These are phyloP conservation scores for Tympanuchus pallidicinctus DNA, from an alignment of 2,113 vertebrate genomes.

Conservation along the genomic window DNA sequence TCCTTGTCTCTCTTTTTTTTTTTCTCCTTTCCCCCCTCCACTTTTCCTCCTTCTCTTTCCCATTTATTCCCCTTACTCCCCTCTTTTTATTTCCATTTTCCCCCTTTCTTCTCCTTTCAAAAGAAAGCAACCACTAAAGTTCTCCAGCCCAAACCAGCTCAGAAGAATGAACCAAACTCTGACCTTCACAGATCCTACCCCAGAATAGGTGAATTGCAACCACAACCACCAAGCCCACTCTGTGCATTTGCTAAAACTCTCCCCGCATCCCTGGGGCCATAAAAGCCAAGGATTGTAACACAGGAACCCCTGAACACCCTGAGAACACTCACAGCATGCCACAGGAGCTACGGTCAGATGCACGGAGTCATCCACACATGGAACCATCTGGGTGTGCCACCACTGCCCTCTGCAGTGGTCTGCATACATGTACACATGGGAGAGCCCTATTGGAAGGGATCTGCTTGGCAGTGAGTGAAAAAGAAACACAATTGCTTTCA, in stretches of 20 bases:
- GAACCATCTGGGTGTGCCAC: background rate
- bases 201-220: background rate
- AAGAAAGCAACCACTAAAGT: background rate
- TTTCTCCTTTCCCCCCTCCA: background rate
- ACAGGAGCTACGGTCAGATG: fast-evolving
- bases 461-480: no score
- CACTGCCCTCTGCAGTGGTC: slow-evolving; percentile 3
- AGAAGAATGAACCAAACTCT: background rate
- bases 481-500: background rate
- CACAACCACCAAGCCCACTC: background rate
- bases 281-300: background rate
- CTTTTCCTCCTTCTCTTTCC: background rate
- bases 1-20: background rate
- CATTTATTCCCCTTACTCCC: no score
- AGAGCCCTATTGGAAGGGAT: background rate
- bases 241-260: background rate
- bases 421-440: background rate
- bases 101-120: background rate
- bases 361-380: background rate
- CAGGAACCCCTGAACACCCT: fast-evolving
- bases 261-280: background rate
- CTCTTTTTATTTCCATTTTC: no score
- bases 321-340: fast-evolving
- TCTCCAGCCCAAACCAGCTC: background rate
- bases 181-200: background rate